These are phyloP conservation scores for Rhagoletis zephyria DNA, from an alignment of 1,140 invertebrate genomes.

Conservation along the genomic window DNA sequence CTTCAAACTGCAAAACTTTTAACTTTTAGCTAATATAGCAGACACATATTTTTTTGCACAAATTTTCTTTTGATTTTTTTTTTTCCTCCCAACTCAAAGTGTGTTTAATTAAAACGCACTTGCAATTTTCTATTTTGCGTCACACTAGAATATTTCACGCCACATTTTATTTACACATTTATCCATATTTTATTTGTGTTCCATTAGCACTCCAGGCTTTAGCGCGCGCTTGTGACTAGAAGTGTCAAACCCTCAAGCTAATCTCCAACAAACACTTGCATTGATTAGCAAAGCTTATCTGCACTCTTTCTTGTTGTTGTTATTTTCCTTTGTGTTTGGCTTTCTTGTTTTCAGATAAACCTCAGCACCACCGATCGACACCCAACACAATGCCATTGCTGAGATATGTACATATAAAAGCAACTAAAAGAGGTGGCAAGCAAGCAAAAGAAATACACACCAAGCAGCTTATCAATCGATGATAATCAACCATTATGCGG, in stretches of 20 bases:
- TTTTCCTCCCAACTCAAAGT: no score
- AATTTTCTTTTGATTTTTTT: no score
- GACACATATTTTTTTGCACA: no score
- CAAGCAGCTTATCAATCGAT: slow-evolving; percentile 30
- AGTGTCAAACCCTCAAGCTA: neutral
- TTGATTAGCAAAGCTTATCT: slow-evolving; percentile 17
- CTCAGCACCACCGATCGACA: neutral
- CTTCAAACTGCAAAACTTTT: no score
- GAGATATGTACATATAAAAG: neutral
- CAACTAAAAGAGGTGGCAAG: neutral
- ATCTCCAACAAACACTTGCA: neutral
- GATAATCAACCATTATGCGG: neutral
- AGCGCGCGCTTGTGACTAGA: neutral
- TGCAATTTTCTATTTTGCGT: no score
- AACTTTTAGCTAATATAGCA: no score
- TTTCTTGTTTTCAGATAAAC: slow-evolving; percentile 26
- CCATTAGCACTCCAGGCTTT: neutral
- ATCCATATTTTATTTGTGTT: no score
- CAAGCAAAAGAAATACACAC: neutral
- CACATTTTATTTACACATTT: no score
- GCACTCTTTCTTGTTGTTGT: neutral
- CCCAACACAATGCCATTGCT: neutral
- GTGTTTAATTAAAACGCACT: no score
- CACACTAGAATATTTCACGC: no score
- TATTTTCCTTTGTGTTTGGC: neutral